Base-by-base conservation (phyloP, 2,113 vertebrate genomes). In the Oxyruncus cristatus region DNA sequence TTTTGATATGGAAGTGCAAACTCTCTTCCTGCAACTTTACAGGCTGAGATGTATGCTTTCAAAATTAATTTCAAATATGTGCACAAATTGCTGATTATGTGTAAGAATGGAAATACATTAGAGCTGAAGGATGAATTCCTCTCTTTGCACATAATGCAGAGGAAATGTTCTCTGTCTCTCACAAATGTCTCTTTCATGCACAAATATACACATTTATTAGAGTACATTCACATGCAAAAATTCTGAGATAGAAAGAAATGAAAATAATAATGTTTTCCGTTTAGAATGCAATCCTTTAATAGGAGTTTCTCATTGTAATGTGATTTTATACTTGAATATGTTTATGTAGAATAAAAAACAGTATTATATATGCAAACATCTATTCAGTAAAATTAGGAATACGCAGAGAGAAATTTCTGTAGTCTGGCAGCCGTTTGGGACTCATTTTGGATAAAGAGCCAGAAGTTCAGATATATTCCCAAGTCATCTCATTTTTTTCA, bases 31-130 rank as follows among this genome's bases (percentile, higher is more conserved):
- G 61, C 15, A 62, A 71, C 24, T 88, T 96, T 80, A 74, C 39
- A 82, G 75, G 41, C 39, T 58, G 70, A 89, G 27, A 59, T 0
- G 2, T 83, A 66, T 61, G 61, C 33, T 74, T 91, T 50, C 94
- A 87, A 90, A 95, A 93, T 92, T 89, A 85, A 87, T 93, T 94
- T 91, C 20, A 91, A 89, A 82, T 63, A 73, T 66, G 42, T 85
- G 66, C 49, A 85, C 33, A 91, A 89, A 89, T 91, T 89, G 63
- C 30, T 61, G 79, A 80, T 95, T 82, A 94, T 55, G 4, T 76
- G 39, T 91, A 58, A 88, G 58, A 92, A 74, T 58, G 37, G 41
- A 94, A 96, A 92, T 89, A 67, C 9, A 61, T 91, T 95, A 73
- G 20, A 70, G 35, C 9, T 42, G 39, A 93, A 89, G 56, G 88